Conservation (phyloP, 2,888 invertebrate species). For the Diogma glabrata region DNA sequence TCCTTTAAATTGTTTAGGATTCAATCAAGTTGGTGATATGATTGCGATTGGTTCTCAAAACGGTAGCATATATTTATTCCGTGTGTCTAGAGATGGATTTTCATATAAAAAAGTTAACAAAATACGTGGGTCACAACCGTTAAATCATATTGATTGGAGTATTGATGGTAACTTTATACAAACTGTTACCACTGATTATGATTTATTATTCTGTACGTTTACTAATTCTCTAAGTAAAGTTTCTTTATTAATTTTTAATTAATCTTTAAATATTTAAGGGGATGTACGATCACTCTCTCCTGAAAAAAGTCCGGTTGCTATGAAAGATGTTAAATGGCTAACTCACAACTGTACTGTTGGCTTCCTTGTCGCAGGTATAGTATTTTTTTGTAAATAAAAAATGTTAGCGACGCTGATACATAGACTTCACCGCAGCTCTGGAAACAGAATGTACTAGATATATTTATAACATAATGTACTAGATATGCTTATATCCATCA, state of each 20-base stretch:
- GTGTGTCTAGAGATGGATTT: slow-evolving; percentile 79
- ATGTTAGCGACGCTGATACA: too few relatives aligned
- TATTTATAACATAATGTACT: too few relatives aligned
- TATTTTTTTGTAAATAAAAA: slow-evolving; percentile 24
- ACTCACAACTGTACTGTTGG: slow-evolving; percentile 80
- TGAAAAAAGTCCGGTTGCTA: slow-evolving; percentile 77
- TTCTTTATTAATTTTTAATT: too few relatives aligned
- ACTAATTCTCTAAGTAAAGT: too few relatives aligned
- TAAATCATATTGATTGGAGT: slow-evolving; percentile 85
- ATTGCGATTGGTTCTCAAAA: slow-evolving; percentile 87
- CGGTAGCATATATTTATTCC: slow-evolving; percentile 65
- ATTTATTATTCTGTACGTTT: slow-evolving; percentile 75
- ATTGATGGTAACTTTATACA: slow-evolving; percentile 78
- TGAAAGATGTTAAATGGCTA: slow-evolving; percentile 86
- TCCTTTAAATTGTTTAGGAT: slow-evolving; percentile 73
- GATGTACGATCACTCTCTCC: slow-evolving; percentile 78
- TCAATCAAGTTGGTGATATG: slow-evolving; percentile 78
- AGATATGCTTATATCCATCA: too few relatives aligned
- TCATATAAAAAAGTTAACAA: slow-evolving; percentile 83
- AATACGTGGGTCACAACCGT: slow-evolving; percentile 72
- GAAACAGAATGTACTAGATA: too few relatives aligned
- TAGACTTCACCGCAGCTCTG: too few relatives aligned
- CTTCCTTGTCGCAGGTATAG: slow-evolving; percentile 67
- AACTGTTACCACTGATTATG: slow-evolving; percentile 82
- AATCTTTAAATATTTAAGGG: slow-evolving; percentile 45